Base-by-base conservation (phyloP, 1,140 invertebrate genomes). In the Vollenhovia emeryi region DNA sequence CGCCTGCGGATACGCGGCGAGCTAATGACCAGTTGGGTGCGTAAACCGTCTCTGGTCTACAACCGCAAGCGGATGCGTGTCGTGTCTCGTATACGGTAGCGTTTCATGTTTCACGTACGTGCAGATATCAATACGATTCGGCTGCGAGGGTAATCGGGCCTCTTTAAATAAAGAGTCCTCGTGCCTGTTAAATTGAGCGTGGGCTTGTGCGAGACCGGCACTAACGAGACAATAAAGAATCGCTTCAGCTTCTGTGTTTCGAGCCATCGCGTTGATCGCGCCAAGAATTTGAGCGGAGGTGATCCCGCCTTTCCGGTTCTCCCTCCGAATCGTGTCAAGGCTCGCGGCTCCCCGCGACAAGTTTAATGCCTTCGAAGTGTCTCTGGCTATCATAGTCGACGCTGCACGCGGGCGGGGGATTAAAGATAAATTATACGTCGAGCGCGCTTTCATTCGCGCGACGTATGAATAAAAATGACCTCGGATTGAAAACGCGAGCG, bases 391-490 rank as follows among this genome's bases (percentile, higher is more conserved):
- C 21, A 11, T 21, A 18, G 6, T 13, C 21, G 45, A 45, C n/a
- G n/a, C 43, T 21, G 15, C 48, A 7, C 1, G 30, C n/a, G 7
- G 11, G 21, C 9, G 11, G 33, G 24, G 30, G 69, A 69, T 52
- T 4, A 21, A 75, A 33, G 66, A 50, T 18, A 48, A 68, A 50
- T 59, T 59, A 43, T 48, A 60, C 55, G 15, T 40, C n/a, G 7
- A 36, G 18, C 45, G 33, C 43, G 24, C 33, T 69, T 55, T 66
- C 50, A 66, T 66, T 36, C 75, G 48, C n/a, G n/a, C 45, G 43
- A 66, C 48, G 21, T 45, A 80, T 71, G 66, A 82, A 82, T 82
- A 82, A 82, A 82, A 82, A 73, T 82, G 50, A 80, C 18, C 21
- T 6, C 24, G 6, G 9, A 40, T 40, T 48, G 27, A 33, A 36